Base-by-base conservation (phyloP, 1,140 invertebrate species). In the Drosophila chauvacae region DNA sequence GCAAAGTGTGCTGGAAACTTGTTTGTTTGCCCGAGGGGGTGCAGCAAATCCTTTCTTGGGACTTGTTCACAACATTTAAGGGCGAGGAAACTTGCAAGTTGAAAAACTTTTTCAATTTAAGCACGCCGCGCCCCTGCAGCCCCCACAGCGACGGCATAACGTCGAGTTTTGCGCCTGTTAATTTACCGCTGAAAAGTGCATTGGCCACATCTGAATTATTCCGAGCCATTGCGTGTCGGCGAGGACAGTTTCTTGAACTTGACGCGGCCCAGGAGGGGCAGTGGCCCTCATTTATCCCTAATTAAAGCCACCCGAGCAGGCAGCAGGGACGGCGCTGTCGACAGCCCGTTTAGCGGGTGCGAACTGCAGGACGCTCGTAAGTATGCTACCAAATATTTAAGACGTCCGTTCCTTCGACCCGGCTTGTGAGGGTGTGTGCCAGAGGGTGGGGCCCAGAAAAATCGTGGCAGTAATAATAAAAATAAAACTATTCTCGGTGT, bases 41-140 rank as follows among this genome's bases (percentile, higher is more conserved):
- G 83, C 83, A 82, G 71, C 71, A 77, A 83, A 87, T 87, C 80
- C 80, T 68, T 47, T 59, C 65, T 56, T 18, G 72, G 51, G 81
- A 81, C 64, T 84, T 66, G 47, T 77, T 53, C 13, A 57, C 58
- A 65, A 72, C 64, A 80, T 65, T 74, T 72, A 59, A 69, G 74
- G 33, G 45, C 58, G 30, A 68, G 41, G 72, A 69, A 88, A 88
- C 68, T 88, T 88, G 68, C 64, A 72, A 84, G 72, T 84, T 83
- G 72, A 59, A 73, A 88, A 88, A 88, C 51, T 88, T 88, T 88
- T 88, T 88, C 84, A 88, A 88, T 88, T 88, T 88, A 80, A 80
- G 72, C 84, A 50, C 65, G 61, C 23, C 57, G 66, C 13, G 30
- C 53, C 53, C 56, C 41, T n/a, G 37, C 53, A 39, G 23, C 45